Base-by-base conservation (phyloP, 2,797 vertebrate genomes). In the Pelodytes ibericus region DNA sequence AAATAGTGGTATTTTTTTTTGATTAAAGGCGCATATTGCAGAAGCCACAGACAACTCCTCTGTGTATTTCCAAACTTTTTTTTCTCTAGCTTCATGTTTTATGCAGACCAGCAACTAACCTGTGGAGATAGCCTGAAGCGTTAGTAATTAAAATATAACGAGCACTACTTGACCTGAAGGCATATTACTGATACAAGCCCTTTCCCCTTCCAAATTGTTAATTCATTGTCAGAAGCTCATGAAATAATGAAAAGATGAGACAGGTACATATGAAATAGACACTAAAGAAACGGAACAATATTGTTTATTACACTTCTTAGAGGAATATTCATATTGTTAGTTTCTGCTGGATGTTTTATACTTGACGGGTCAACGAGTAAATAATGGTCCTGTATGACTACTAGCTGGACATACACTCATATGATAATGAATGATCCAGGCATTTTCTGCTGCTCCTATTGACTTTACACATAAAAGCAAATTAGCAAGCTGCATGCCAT, bases 41-140 rank as follows among this genome's bases (percentile, higher is more conserved):
- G 74, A 75, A 83, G 82, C 80, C 77, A 72, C 72, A 74, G 58
- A 36, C 36, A 85, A 76, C 80, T 81, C 83, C 84, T 81, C 77
- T 76, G 60, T 0, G 53, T 63, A 72, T 82, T 82, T 77, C 84
- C 75, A 83, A 87, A 84, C 81, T 80, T 74, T n/a, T n/a, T n/a
- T n/a, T n/a, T 80, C 83, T 71, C 62, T n/a, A 59, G 80, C n/a
- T 80, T 87, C 86, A 88, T 88, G 86, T 88, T 87, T 90, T 87
- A 88, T 89, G 86, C 83, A 90, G 80, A 81, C 86, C 87, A 80
- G 83, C 86, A 86, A 85, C 81, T 79, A 86, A 90, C 88, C 88
- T 88, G 86, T 83, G 81, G 87, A 89, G 86, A 86, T 53, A 81
- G 82, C 88, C 84, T 77, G 65, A 70, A 85, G 88, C 80, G 81